A percentile compares a stretch with the other conserved stretches of the same genome.
Evolutionary conservation across 2,797 vertebrate species (phyloP).

Genomic region (Manis pentadactyla): DNA sequence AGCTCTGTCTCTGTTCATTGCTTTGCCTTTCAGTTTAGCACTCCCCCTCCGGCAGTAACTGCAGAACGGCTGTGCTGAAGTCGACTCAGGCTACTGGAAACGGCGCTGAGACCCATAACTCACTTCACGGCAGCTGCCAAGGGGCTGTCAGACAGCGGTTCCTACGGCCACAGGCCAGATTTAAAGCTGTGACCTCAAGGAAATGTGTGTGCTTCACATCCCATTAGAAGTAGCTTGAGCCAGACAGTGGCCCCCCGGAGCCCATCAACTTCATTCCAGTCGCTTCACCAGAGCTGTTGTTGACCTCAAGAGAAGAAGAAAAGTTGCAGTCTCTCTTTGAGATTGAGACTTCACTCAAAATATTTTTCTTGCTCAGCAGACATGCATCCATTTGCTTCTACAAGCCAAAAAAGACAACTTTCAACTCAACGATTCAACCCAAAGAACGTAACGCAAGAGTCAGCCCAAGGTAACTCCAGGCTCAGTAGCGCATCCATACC

Average conservation of each 20-base stretch:
- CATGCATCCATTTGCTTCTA: neutral
- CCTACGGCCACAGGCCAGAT: constrained; percentile 65
- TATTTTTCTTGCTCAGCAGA: constrained; percentile 46
- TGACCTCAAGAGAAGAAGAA: neutral
- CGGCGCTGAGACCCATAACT: constrained; percentile 61
- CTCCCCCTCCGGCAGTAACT: constrained; percentile 69
- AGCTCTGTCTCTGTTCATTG: constrained; percentile 60
- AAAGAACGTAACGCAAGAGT: neutral
- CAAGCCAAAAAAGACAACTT: neutral
- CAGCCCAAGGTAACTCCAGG: neutral
- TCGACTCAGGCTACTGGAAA: constrained; percentile 55
- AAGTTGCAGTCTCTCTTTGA: constrained; percentile 22
- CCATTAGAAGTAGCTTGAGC: constrained; percentile 63
- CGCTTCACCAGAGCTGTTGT: neutral
- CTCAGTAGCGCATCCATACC: neutral
- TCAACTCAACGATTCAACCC: neutral
- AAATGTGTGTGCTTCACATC: constrained; percentile 50
- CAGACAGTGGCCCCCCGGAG: constrained; percentile 36
- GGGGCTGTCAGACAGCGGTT: constrained; percentile 65
- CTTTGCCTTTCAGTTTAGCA: constrained; percentile 63
- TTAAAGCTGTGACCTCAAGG: constrained; percentile 74
- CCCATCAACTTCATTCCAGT: constrained; percentile 47
- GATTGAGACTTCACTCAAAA: neutral
- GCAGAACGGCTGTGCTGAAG: constrained; percentile 54
- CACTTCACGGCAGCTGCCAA: constrained; percentile 53